Percentiles rank a stretch among this genome's conserved stretches.
These are phyloP conservation scores for Onthophagus taurus DNA, from an alignment of 1,140 invertebrate genomes.

Conservation along the genomic window DNA sequence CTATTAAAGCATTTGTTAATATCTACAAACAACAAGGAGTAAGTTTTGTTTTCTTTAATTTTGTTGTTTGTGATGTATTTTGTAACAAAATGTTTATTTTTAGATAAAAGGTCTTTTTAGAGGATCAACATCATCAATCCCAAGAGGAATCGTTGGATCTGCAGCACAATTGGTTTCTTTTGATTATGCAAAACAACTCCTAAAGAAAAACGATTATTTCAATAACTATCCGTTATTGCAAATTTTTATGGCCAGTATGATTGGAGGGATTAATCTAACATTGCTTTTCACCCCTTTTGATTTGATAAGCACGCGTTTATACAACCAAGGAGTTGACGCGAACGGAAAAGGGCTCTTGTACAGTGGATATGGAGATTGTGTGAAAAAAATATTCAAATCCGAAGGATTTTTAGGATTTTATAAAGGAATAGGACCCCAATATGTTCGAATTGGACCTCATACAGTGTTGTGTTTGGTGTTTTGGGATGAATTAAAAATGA, in stretches of 20 bases:
- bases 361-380: slow-evolving; percentile 64
- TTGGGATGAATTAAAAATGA: slow-evolving; percentile 65
- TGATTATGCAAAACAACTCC: slow-evolving; percentile 52
- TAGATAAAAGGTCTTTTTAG: slow-evolving; percentile 61
- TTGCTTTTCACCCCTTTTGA: slow-evolving; percentile 84
- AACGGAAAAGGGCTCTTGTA: slow-evolving; percentile 63
- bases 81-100: slow-evolving; percentile 19
- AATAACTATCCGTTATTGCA: slow-evolving; percentile 48
- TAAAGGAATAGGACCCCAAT: slow-evolving; percentile 78
- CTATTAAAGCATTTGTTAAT: slow-evolving; percentile 52
- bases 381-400: slow-evolving; percentile 60
- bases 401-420: slow-evolving; percentile 78
- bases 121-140: slow-evolving; percentile 62
- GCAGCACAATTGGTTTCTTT: slow-evolving; percentile 80
- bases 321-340: slow-evolving; percentile 71
- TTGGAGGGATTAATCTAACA: slow-evolving; percentile 72
- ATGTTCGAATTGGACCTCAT: slow-evolving; percentile 78
- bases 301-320: slow-evolving; percentile 79
- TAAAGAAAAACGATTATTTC: slow-evolving; percentile 48
- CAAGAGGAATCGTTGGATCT: slow-evolving; percentile 73
- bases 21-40: slow-evolving; percentile 63
- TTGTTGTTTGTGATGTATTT: neutral
- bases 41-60: slow-evolving; percentile 17
- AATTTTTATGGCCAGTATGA: slow-evolving; percentile 66
- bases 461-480: slow-evolving; percentile 77